These are phyloP conservation scores for Dichetophora obliterata DNA, from an alignment of 2,888 invertebrate genomes.

Conservation along the genomic window DNA sequence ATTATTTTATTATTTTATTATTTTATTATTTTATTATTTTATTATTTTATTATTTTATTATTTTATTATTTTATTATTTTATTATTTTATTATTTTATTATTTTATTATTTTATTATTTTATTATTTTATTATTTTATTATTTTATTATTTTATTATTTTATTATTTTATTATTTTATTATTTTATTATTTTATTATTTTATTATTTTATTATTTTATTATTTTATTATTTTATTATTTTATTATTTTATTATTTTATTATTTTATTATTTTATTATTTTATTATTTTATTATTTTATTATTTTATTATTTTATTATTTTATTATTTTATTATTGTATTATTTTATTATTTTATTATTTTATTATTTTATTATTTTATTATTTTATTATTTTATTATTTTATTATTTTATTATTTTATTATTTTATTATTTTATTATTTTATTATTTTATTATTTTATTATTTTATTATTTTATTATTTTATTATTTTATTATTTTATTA, in stretches of 20 bases:
- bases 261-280: neutral
- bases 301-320: neutral
- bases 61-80: too few relatives aligned
- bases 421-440: neutral
- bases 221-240: neutral
- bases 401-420: neutral
- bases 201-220: too few relatives aligned
- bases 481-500: neutral
- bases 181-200: too few relatives aligned
- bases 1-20: too few relatives aligned
- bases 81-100: too few relatives aligned
- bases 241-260: neutral
- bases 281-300: neutral
- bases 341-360: neutral
- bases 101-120: too few relatives aligned
- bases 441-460: neutral
- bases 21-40: too few relatives aligned
- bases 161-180: too few relatives aligned
- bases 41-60: too few relatives aligned
- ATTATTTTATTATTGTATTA: neutral
- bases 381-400: neutral
- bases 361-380: neutral
- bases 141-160: too few relatives aligned
- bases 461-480: neutral
- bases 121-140: too few relatives aligned